These are phyloP conservation scores for Zosterops japonicus DNA, from an alignment of 2,113 vertebrate species.

Conservation along the genomic window DNA sequence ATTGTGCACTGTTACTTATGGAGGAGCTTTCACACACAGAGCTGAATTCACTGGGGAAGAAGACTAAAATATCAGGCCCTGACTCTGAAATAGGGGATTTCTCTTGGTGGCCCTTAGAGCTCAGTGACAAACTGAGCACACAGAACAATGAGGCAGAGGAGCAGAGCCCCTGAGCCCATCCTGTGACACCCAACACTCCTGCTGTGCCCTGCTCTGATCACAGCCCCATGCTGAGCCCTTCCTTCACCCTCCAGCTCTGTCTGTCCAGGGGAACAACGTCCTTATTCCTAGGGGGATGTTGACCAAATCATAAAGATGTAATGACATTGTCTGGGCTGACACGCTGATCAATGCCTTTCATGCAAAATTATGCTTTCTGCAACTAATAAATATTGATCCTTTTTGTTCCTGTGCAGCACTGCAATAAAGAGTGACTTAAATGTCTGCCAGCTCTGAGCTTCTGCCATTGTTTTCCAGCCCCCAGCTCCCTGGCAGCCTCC, in stretches of 20 bases:
- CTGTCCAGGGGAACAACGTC: not conserved
- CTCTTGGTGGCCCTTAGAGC: not conserved
- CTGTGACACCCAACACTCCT: not conserved
- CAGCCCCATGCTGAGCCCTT: not conserved
- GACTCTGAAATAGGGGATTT: not conserved
- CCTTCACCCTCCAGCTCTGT: not conserved
- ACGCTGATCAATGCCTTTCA: conserved; percentile 49
- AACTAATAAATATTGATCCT: conserved; percentile 69
- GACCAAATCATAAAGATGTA: conserved; percentile 37
- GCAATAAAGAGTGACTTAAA: conserved; percentile 46
- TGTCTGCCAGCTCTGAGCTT: not conserved
- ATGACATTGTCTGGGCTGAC: conserved; percentile 37
- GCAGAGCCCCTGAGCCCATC: not conserved
- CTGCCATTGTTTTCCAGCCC: not conserved
- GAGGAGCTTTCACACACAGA: not conserved
- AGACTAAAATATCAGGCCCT: not conserved
- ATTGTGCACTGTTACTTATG: not conserved
- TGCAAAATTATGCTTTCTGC: conserved; percentile 64
- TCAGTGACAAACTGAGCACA: not conserved
- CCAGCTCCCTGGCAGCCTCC: not conserved
- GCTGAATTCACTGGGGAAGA: not conserved
- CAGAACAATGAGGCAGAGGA: not conserved
- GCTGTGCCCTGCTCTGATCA: not conserved
- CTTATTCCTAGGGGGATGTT: not conserved
- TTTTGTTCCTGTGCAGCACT: conserved; percentile 39